phyloP scores from a whole-genome alignment of 1,140 invertebrate species.

The Sycobia sp. region DNA sequence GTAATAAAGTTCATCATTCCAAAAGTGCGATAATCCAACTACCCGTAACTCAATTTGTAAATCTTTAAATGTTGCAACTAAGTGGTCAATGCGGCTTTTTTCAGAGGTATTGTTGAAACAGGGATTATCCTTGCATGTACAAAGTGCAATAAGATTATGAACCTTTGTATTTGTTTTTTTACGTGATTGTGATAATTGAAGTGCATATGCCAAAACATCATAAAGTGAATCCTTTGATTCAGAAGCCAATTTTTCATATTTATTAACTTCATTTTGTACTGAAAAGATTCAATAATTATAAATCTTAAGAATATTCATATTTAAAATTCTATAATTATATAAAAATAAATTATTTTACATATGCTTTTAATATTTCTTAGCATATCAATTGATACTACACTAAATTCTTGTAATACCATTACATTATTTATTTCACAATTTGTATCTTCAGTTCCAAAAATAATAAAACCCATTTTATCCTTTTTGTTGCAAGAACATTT shows the following conservation, averaged over 20 bases:
- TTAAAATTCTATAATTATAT: background rate
- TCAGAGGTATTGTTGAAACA: background rate
- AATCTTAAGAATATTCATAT: background rate
- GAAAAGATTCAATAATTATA: constrained; percentile 1
- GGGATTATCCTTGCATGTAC: constrained; percentile 23
- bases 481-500: constrained; percentile 22
- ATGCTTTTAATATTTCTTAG: constrained; percentile 15
- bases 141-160: constrained; percentile 15
- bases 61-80: constrained; percentile 23
- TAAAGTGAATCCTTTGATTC: constrained; percentile 5
- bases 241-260: background rate
- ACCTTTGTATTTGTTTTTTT: background rate
- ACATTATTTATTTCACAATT: constrained; percentile 18
- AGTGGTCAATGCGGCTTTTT: constrained; percentile 6
- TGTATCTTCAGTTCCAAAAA: constrained; percentile 15
- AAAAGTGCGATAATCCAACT: constrained; percentile 15
- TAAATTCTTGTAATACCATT: constrained; percentile 18
- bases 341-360: constrained; percentile 1
- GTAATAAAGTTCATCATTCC: constrained; percentile 20
- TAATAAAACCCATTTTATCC: constrained; percentile 22
- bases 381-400: constrained; percentile 9
- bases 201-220: constrained; percentile 4
- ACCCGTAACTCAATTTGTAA: constrained; percentile 12
- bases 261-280: background rate
- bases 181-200: background rate